A percentile compares a stretch with the other conserved stretches of the same genome.
Conservation (phyloP, 2,888 invertebrate genomes). For the Drosophila atroscutellata region DNA sequence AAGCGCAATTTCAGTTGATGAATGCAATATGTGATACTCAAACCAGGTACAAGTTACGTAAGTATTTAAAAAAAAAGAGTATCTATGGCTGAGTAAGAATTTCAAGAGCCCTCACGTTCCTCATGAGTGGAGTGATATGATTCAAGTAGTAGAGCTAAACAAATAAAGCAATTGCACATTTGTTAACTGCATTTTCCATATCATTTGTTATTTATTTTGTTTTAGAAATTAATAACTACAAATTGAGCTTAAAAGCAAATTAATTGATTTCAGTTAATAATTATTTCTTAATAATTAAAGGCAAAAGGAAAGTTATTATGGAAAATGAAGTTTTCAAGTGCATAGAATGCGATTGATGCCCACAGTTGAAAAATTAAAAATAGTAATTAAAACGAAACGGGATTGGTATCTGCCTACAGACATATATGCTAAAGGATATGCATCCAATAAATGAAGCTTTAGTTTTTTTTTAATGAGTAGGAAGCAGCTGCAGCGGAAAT, state of each 20-base stretch:
- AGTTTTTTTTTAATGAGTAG: constrained; percentile 6
- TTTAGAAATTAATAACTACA: background rate
- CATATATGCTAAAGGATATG: background rate
- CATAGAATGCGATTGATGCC: background rate
- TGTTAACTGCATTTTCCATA: background rate
- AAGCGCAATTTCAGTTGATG: background rate
- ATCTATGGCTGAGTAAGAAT: background rate
- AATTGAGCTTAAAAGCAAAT: background rate
- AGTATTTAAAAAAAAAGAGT: background rate
- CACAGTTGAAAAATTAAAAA: background rate
- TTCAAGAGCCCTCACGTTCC: background rate
- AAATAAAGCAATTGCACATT: background rate
- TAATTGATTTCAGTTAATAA: background rate
- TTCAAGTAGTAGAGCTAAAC: background rate
- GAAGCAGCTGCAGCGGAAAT: constrained; percentile 39
- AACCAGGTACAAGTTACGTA: background rate
- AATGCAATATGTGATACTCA: background rate
- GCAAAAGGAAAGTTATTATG: fast-evolving
- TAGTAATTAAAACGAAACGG: background rate
- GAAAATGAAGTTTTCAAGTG: background rate
- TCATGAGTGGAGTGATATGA: background rate
- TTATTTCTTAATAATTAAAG: background rate
- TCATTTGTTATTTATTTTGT: background rate
- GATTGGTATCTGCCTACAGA: background rate
- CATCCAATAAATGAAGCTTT: constrained; percentile 13